phyloP scores from a whole-genome alignment of 2,797 vertebrate genomes.

The Ctenopoma multispine region DNA sequence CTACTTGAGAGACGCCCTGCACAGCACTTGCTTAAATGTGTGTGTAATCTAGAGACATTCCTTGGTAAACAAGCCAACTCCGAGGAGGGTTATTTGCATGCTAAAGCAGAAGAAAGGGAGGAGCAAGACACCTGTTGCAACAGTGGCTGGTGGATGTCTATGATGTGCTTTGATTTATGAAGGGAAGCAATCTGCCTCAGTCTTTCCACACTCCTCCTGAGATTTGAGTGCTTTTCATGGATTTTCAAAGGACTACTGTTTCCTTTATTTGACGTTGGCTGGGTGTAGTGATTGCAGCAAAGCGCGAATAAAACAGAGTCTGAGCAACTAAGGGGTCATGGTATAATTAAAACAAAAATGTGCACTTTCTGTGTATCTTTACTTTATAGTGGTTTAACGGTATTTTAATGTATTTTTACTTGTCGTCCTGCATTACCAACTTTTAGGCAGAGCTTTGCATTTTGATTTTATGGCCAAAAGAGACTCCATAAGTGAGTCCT shows the following conservation, averaged over 20 bases:
- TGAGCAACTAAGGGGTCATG: neutral
- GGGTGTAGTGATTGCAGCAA: constrained; percentile 13
- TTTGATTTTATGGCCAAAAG: neutral
- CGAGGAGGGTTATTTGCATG: constrained; percentile 64
- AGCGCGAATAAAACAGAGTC: constrained; percentile 16
- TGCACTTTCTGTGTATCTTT: neutral
- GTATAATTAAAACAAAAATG: constrained; percentile 41
- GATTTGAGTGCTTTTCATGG: constrained; percentile 53
- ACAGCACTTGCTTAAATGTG: constrained; percentile 58
- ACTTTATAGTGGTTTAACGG: constrained; percentile 6
- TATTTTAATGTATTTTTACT: neutral
- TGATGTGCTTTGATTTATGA: constrained; percentile 67
- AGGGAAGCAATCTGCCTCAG: constrained; percentile 46
- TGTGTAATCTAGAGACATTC: constrained; percentile 52
- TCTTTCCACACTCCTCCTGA: constrained; percentile 36
- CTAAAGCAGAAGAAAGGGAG: constrained; percentile 46
- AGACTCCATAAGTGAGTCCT: neutral
- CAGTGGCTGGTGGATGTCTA: constrained; percentile 42
- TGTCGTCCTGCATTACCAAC: neutral
- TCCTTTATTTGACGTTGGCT: constrained; percentile 18
- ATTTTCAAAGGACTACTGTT: constrained; percentile 61
- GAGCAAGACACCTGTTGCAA: constrained; percentile 69
- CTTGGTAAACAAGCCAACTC: constrained; percentile 62
- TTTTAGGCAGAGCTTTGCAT: neutral
- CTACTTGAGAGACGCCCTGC: constrained; percentile 52